phyloP scores from a whole-genome alignment of 2,797 vertebrate genomes.

The Lagorchestes hirsutus region DNA sequence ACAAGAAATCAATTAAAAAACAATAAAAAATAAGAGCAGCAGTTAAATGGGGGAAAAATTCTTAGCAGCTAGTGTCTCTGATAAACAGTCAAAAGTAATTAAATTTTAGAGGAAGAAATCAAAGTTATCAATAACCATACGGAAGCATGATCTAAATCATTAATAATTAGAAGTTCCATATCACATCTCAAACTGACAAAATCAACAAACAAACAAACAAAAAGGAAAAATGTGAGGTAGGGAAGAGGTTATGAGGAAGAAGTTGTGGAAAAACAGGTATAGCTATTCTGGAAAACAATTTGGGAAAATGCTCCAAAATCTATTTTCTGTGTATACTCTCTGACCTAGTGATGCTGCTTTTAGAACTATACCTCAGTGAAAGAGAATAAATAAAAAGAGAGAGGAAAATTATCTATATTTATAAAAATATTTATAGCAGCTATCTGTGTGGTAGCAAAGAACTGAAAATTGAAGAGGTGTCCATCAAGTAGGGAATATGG shows the following conservation, averaged over 20 bases:
- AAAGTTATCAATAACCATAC: constrained; percentile 7
- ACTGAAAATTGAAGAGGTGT: background rate
- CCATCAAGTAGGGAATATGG: background rate
- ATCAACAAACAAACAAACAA: background rate
- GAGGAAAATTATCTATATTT: background rate
- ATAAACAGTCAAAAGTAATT: constrained; percentile 55
- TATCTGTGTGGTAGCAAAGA: background rate
- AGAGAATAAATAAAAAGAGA: too few species aligned
- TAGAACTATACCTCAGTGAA: background rate
- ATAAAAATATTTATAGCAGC: background rate
- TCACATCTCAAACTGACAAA: background rate
- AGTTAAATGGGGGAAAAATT: background rate
- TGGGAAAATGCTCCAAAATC: background rate
- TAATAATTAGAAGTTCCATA: background rate
- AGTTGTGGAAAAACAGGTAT: background rate
- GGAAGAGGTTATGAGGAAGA: background rate
- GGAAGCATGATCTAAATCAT: background rate
- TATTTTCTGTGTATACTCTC: background rate
- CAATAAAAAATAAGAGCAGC: background rate
- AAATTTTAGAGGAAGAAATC: constrained; percentile 1
- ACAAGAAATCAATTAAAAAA: background rate
- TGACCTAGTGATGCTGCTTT: background rate
- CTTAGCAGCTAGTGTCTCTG: constrained; percentile 46
- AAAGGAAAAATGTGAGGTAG: background rate
- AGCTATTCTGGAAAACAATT: background rate